Percentiles rank a stretch among this genome's conserved stretches.
Conservation (phyloP, 2,888 invertebrate species). For the Conomelus anceps region DNA sequence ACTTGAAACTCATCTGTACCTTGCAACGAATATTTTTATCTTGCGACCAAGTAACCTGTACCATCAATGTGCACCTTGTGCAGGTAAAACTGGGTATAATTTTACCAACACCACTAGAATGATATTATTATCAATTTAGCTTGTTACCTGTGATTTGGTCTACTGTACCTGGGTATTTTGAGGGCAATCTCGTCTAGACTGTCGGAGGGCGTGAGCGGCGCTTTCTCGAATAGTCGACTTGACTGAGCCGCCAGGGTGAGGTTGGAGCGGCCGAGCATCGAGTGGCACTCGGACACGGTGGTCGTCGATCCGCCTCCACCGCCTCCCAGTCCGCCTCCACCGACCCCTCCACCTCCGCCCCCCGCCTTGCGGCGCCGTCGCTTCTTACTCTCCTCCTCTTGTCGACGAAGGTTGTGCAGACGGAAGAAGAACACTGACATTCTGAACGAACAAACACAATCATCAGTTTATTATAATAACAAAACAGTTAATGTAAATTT, state of each 20-base stretch:
- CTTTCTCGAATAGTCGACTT: conserved; percentile 74
- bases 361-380: conserved; percentile 40
- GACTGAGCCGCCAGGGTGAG: conserved; percentile 57
- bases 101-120: not conserved
- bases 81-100: too few species aligned
- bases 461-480: not conserved
- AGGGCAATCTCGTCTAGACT: conserved; percentile 86
- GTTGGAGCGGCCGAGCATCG: conserved; percentile 45
- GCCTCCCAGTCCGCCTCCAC: conserved; percentile 34
- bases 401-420: conserved; percentile 81
- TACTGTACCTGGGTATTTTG: conserved; percentile 93
- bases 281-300: conserved; percentile 40
- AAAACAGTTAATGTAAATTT: not conserved
- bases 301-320: conserved; percentile 35
- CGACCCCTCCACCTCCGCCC: conserved; percentile 36
- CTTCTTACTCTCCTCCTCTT: conserved; percentile 63
- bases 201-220: conserved; percentile 78
- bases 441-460: conserved; percentile 45
- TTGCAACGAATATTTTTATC: too few species aligned
- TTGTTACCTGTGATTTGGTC: too few species aligned
- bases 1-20: too few species aligned
- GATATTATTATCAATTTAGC: conserved; percentile 27
- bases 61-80: too few species aligned
- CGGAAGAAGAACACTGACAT: conserved; percentile 96
- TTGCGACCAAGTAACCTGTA: too few species aligned